A percentile compares a stretch with the other conserved stretches of the same genome.
phyloP scores from a whole-genome alignment of 2,113 vertebrate species.

The Lepisosteus osseus region DNA sequence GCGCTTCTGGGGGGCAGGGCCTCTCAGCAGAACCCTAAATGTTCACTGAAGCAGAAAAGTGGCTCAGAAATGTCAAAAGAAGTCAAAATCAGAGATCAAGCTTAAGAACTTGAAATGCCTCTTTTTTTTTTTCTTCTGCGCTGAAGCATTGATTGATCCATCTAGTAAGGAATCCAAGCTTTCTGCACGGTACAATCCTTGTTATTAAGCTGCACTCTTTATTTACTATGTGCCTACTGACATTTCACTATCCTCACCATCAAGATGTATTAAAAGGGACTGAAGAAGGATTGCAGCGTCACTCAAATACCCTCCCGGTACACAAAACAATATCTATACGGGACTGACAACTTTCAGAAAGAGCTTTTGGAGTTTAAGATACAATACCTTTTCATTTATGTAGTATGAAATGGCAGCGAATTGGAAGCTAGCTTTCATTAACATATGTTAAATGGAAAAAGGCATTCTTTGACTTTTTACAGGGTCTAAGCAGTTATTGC shows the following conservation, averaged over 20 bases:
- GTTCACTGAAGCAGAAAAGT: slow-evolving; percentile 51
- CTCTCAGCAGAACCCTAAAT: slow-evolving; percentile 28
- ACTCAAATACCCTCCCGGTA: slow-evolving; percentile 13
- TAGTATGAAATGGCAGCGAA: slow-evolving; percentile 13
- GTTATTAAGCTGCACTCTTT: slow-evolving; percentile 19
- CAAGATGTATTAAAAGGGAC: slow-evolving; percentile 23
- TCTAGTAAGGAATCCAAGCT: slow-evolving; percentile 18
- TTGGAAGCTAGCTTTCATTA: slow-evolving; percentile 6
- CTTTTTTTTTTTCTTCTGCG: background rate
- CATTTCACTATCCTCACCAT: slow-evolving; percentile 25
- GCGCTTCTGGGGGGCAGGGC: slow-evolving; percentile 13
- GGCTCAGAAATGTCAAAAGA: slow-evolving; percentile 51
- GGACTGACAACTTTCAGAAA: background rate
- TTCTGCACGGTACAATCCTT: slow-evolving; percentile 21
- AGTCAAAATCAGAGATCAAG: slow-evolving; percentile 47
- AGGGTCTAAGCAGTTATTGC: background rate
- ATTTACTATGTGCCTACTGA: slow-evolving; percentile 28
- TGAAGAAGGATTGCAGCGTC: slow-evolving; percentile 8
- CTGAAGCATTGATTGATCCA: slow-evolving; percentile 13
- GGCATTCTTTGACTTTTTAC: slow-evolving; percentile 1
- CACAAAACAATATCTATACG: slow-evolving; percentile 21
- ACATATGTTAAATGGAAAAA: slow-evolving; percentile 16
- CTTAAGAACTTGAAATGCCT: slow-evolving; percentile 23
- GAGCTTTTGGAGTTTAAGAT: background rate
- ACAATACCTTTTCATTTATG: background rate